Percentiles rank a stretch among this genome's conserved stretches.
phyloP scores from a whole-genome alignment of 2,797 vertebrate genomes.

The Sebastes umbrosus region DNA sequence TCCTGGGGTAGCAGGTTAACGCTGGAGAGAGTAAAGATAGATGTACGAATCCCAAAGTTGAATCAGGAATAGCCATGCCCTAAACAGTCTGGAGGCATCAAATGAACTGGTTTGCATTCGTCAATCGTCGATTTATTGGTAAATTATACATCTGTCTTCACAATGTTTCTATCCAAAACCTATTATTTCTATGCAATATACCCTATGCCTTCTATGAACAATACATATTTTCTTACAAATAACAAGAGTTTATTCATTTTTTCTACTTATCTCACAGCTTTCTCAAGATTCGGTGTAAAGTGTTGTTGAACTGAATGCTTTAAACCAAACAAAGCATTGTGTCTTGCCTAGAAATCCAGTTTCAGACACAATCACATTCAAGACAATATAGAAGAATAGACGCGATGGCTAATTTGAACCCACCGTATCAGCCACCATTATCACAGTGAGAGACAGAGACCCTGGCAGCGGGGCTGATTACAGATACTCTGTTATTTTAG shows the following conservation, averaged over 20 bases:
- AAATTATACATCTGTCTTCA: background rate
- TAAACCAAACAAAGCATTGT: background rate
- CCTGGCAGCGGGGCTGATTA: slow-evolving; percentile 64
- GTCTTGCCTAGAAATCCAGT: slow-evolving; percentile 9
- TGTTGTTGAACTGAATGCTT: background rate
- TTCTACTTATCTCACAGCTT: background rate
- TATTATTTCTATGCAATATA: background rate
- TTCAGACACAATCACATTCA: slow-evolving; percentile 27
- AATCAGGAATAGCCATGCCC: slow-evolving; percentile 1
- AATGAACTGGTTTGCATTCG: background rate
- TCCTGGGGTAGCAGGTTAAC: slow-evolving; percentile 10
- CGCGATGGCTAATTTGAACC: slow-evolving; percentile 57
- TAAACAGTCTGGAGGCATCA: background rate
- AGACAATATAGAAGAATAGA: slow-evolving; percentile 44
- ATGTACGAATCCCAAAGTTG: background rate
- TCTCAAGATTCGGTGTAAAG: background rate
- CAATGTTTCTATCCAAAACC: background rate
- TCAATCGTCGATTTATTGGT: background rate
- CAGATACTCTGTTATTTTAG: slow-evolving; percentile 64
- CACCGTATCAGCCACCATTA: slow-evolving; percentile 53
- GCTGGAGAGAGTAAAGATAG: background rate
- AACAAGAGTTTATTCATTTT: background rate
- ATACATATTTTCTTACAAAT: background rate
- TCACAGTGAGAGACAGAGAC: slow-evolving; percentile 70
- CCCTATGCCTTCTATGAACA: background rate